phyloP scores from a whole-genome alignment of 1,140 invertebrate species.

The Megalonaias nervosa region DNA sequence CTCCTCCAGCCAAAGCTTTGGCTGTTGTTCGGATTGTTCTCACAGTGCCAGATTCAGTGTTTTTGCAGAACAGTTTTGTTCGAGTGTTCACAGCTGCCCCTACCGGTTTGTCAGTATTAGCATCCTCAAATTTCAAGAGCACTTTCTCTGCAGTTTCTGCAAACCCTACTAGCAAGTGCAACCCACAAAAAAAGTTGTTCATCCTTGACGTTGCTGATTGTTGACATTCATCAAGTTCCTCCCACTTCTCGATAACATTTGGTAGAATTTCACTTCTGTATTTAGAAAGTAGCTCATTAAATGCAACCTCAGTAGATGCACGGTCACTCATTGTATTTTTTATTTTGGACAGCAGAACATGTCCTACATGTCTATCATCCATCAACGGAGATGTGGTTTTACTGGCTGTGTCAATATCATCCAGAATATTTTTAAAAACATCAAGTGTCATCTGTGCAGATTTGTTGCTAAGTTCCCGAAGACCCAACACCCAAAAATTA shows the following conservation, averaged over 20 bases:
- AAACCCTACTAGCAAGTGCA: neutral
- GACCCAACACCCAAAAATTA: neutral
- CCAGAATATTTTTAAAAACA: neutral
- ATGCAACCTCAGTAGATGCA: slow-evolving; percentile 4
- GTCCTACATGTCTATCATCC: neutral
- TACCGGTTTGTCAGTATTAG: neutral
- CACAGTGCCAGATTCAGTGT: neutral
- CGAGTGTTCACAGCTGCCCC: neutral
- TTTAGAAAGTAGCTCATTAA: slow-evolving; percentile 10
- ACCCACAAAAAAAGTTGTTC: slow-evolving; percentile 1
- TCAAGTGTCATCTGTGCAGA: slow-evolving; percentile 9
- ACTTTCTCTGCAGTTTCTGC: slow-evolving; percentile 1
- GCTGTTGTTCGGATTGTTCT: neutral
- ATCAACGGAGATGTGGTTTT: neutral
- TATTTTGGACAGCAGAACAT: slow-evolving; percentile 6
- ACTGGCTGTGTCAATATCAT: neutral
- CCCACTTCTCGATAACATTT: neutral
- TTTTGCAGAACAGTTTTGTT: neutral
- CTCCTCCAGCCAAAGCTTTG: slow-evolving; percentile 10
- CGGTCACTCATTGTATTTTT: slow-evolving; percentile 11
- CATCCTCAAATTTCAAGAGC: neutral
- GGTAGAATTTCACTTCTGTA: slow-evolving; percentile 5
- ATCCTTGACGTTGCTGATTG: neutral
- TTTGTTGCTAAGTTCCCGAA: slow-evolving; percentile 7
- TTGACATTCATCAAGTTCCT: neutral